These are phyloP conservation scores for Dromococcyx pavoninus DNA, from an alignment of 2,797 vertebrate genomes.

Conservation along the genomic window DNA sequence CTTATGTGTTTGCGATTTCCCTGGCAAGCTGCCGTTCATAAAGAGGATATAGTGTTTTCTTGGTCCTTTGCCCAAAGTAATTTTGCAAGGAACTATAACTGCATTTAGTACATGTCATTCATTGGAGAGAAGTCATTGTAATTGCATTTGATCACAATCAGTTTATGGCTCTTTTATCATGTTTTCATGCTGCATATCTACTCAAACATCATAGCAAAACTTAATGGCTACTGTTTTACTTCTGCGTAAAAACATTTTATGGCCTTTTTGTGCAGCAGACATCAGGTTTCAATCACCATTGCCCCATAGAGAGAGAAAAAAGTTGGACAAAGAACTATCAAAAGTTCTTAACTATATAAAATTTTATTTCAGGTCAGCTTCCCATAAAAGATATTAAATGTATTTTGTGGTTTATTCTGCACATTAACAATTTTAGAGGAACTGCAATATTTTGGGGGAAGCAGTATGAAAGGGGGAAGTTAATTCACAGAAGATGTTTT, in stretches of 20 bases:
- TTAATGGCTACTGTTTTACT: constrained; percentile 83
- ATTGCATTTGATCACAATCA: constrained; percentile 80
- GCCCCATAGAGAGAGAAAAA: constrained; percentile 68
- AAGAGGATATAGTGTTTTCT: constrained; percentile 80
- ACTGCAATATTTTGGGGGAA: constrained; percentile 65
- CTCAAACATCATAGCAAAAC: constrained; percentile 78
- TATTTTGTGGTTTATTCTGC: constrained; percentile 74
- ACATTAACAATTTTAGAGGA: constrained; percentile 65
- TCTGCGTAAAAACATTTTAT: constrained; percentile 80
- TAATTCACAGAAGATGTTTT: constrained; percentile 71
- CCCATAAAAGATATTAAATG: constrained; percentile 77
- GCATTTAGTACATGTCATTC: constrained; percentile 79
- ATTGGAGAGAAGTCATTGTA: constrained; percentile 78
- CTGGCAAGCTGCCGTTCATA: constrained; percentile 78
- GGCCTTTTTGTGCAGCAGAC: constrained; percentile 69
- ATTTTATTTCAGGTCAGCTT: constrained; percentile 79
- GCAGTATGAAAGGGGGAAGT: constrained; percentile 56
- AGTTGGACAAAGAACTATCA: constrained; percentile 76
- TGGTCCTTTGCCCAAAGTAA: constrained; percentile 82
- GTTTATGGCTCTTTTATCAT: constrained; percentile 80
- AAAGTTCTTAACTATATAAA: constrained; percentile 77
- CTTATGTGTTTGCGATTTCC: constrained; percentile 78
- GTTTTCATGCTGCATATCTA: constrained; percentile 79
- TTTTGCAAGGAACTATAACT: constrained; percentile 79
- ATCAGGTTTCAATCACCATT: constrained; percentile 80